These are phyloP conservation scores for Cricetomys ansorgei DNA, from an alignment of 2,113 vertebrate species.

Conservation along the genomic window DNA sequence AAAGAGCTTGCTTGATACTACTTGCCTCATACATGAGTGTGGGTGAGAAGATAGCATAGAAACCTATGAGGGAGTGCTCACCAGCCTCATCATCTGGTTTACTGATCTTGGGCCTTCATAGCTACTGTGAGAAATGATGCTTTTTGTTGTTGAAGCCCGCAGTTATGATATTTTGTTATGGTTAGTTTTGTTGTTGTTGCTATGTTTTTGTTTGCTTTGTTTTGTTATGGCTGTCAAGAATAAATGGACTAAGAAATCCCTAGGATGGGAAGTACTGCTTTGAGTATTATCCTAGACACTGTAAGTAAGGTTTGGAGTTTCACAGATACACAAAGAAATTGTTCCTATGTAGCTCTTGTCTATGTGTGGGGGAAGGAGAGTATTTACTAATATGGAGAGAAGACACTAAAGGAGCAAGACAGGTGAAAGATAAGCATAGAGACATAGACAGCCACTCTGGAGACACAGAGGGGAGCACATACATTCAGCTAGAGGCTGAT, in stretches of 20 bases:
- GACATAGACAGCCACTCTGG: not conserved
- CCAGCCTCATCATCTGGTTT: not conserved
- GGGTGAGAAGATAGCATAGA: not conserved
- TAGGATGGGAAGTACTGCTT: not conserved
- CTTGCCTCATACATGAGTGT: not conserved
- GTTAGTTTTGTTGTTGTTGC: not conserved
- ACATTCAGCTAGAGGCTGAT: not conserved
- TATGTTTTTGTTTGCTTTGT: not conserved
- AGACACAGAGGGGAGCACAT: not conserved
- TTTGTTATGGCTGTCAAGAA: not conserved
- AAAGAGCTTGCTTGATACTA: fast-evolving
- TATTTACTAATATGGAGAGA: not conserved
- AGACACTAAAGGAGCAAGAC: not conserved
- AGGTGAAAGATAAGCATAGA: not conserved
- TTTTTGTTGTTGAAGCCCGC: not conserved
- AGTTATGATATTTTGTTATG: not conserved
- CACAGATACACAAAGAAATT: not conserved
- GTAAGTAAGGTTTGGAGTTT: not conserved
- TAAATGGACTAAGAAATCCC: not conserved
- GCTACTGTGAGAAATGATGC: not conserved
- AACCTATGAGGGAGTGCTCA: not conserved
- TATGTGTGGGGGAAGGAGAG: not conserved
- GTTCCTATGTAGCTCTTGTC: not conserved
- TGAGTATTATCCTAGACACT: not conserved
- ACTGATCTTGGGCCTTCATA: not conserved